Evolutionary conservation across 2,888 invertebrate species (phyloP).

Genomic region (Diabrotica balteata): DNA sequence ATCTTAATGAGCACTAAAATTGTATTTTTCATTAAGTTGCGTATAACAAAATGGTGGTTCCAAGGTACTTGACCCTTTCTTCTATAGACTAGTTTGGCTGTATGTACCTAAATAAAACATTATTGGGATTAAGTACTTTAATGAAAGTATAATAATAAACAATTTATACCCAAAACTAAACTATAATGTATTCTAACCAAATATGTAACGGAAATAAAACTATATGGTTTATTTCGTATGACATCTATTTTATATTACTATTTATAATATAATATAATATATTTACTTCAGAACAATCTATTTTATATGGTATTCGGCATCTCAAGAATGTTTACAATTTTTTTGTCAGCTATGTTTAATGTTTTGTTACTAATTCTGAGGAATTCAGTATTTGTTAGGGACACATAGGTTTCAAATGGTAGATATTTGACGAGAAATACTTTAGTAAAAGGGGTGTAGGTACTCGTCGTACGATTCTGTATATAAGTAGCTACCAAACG

Average conservation of each 20-base stretch:
- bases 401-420: neutral
- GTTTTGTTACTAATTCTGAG: constrained; percentile 8
- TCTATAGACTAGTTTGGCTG: neutral
- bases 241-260: neutral
- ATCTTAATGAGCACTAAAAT: neutral
- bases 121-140: neutral
- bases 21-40: neutral
- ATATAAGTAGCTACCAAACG: constrained; percentile 10
- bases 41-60: neutral
- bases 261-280: constrained; percentile 9
- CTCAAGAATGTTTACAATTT: neutral
- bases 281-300: constrained; percentile 7
- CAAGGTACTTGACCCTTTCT: neutral
- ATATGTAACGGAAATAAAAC: too few relatives aligned
- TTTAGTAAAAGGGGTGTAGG: constrained; percentile 9
- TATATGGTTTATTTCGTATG: neutral
- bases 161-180: neutral
- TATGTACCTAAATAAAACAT: neutral
- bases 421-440: constrained; percentile 5
- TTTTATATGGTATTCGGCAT: constrained; percentile 6
- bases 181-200: too few relatives aligned
- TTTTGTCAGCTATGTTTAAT: neutral
- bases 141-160: neutral
- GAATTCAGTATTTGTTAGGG: constrained; percentile 1
- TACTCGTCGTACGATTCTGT: constrained; percentile 4